phyloP scores from a whole-genome alignment of 2,888 invertebrate species.

The Coecobrya sp. region DNA sequence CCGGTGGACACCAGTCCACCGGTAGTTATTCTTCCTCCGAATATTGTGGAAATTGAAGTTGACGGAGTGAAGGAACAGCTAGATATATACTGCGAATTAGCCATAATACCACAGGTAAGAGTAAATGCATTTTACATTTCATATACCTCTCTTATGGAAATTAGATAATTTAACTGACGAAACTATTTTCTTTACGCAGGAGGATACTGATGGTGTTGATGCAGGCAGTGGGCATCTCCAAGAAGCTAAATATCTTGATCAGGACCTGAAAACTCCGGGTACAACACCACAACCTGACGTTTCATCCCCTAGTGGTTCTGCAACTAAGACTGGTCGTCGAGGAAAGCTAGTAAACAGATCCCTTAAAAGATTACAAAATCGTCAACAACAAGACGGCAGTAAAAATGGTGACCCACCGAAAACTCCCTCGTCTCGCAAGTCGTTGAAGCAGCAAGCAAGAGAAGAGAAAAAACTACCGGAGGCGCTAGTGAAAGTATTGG shows the following conservation, averaged over 20 bases:
- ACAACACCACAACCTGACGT: not conserved
- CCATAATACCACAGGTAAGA: conserved; percentile 23
- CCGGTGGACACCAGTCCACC: conserved; percentile 81
- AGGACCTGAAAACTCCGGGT: not conserved
- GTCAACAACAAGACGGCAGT: conserved; percentile 11
- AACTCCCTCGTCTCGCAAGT: not conserved
- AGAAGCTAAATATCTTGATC: not conserved
- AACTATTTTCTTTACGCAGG: not conserved
- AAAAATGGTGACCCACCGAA: conserved; percentile 42
- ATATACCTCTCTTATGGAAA: not conserved
- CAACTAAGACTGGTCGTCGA: conserved; percentile 51
- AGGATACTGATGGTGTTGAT: not conserved
- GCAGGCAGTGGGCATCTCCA: not conserved
- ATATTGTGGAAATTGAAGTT: conserved; percentile 83
- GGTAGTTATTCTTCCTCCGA: conserved; percentile 78
- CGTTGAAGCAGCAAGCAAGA: conserved; percentile 50
- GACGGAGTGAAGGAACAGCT: conserved; percentile 77
- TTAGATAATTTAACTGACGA: not conserved
- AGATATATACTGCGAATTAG: conserved; percentile 61
- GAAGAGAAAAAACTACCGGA: conserved; percentile 90
- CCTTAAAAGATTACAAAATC: conserved; percentile 27
- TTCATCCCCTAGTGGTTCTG: not conserved
- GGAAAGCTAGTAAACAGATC: not conserved
- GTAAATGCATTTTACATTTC: not conserved
- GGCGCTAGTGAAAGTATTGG: conserved; percentile 91